Conservation (phyloP, 2,888 invertebrate genomes). For the Marronus borbonicus region DNA sequence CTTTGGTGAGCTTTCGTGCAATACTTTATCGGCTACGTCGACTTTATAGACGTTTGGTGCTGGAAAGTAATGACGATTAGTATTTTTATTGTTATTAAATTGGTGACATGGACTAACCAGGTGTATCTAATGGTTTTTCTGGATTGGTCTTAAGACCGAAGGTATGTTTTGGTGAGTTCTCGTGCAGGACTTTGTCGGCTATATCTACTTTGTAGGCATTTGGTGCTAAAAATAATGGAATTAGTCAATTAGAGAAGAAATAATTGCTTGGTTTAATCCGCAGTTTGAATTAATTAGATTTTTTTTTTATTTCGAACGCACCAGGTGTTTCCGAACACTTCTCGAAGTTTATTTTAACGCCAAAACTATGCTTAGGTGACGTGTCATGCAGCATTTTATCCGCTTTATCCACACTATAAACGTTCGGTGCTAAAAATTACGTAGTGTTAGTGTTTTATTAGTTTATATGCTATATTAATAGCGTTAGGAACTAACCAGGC, state of each 20-base stretch:
- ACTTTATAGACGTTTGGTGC: conserved; percentile 76
- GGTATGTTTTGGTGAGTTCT: conserved; percentile 75
- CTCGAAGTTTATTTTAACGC: conserved; percentile 72
- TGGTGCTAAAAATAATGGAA: conserved; percentile 68
- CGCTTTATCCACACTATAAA: conserved; percentile 81
- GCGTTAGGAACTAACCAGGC: conserved; percentile 68
- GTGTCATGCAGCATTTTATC: conserved; percentile 74
- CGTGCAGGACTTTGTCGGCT: conserved; percentile 73
- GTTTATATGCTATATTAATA: conserved; percentile 9
- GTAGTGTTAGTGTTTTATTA: conserved; percentile 38
- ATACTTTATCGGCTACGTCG: conserved; percentile 76
- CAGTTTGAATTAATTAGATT: conserved; percentile 60
- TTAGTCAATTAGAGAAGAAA: background rate
- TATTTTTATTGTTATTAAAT: background rate
- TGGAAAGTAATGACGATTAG: conserved; percentile 37
- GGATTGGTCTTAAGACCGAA: conserved; percentile 72
- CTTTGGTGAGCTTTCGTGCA: conserved; percentile 74
- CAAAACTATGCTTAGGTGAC: conserved; percentile 77
- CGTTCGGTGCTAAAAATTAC: conserved; percentile 59
- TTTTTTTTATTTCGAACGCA: conserved; percentile 43
- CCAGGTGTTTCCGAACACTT: conserved; percentile 75
- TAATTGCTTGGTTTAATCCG: background rate
- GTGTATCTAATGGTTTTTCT: conserved; percentile 73
- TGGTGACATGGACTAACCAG: conserved; percentile 68
- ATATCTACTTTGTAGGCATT: conserved; percentile 73